Percentiles rank a stretch among this genome's conserved stretches.
phyloP scores from a whole-genome alignment of 2,888 invertebrate genomes.

The Caenorhabditis afra region DNA sequence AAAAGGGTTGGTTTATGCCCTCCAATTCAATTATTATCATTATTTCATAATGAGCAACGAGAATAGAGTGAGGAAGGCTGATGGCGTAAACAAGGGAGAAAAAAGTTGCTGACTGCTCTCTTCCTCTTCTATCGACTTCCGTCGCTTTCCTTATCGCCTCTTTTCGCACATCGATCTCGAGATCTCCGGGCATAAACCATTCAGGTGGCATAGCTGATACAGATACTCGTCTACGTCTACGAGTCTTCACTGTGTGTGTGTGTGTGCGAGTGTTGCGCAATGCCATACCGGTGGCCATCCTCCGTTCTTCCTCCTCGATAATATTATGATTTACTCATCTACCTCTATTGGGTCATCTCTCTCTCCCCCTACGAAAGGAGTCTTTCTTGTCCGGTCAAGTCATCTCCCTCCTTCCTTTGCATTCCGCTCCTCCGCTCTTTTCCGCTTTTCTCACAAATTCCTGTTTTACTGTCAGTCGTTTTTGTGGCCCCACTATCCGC shows the following conservation, averaged over 20 bases:
- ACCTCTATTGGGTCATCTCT: conserved; percentile 30
- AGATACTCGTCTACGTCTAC: conserved; percentile 36
- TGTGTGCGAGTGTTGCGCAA: conserved; percentile 55
- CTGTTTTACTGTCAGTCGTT: conserved; percentile 31
- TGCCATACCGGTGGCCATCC: conserved; percentile 23
- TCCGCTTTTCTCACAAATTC: conserved; percentile 37
- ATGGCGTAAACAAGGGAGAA: background rate
- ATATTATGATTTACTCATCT: conserved; percentile 58
- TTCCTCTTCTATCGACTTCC: background rate
- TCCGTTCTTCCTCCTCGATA: conserved; percentile 40
- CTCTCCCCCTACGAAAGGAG: background rate
- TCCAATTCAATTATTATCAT: conserved; percentile 16
- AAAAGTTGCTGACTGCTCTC: background rate
- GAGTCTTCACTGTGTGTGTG: conserved; percentile 24
- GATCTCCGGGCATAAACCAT: conserved; percentile 40
- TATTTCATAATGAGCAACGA: conserved; percentile 7
- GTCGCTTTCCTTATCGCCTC: conserved; percentile 21
- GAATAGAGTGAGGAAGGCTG: background rate
- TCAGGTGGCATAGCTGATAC: conserved; percentile 53
- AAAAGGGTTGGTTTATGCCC: conserved; percentile 14
- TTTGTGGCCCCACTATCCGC: conserved; percentile 1
- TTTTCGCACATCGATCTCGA: conserved; percentile 27
- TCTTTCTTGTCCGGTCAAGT: conserved; percentile 4
- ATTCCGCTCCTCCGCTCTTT: conserved; percentile 25
- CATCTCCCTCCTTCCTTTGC: conserved; percentile 17